Evolutionary conservation across 1,140 invertebrate genomes (phyloP).

Genomic region (Phymorhynchus buccinoides): DNA sequence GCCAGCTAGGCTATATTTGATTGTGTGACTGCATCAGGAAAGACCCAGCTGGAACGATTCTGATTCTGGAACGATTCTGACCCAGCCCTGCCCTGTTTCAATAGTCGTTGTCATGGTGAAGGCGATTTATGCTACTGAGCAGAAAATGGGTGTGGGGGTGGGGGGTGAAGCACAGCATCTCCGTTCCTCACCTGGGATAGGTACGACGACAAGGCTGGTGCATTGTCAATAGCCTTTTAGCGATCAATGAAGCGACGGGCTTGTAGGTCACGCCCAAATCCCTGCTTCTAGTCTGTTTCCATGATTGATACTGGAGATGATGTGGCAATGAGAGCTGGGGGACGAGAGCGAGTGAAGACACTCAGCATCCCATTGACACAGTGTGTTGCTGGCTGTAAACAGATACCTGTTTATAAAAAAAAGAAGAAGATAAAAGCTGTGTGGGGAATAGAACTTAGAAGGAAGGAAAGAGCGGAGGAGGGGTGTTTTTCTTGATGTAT

Average conservation of each 20-base stretch:
- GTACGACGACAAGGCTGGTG: too few species aligned
- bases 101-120: not conserved
- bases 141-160: not conserved
- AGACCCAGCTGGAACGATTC: not conserved
- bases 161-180: not conserved
- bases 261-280: not conserved
- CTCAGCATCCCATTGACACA: not conserved
- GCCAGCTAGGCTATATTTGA: too few species aligned
- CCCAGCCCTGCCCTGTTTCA: not conserved
- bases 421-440: not conserved
- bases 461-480: not conserved
- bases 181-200: not conserved
- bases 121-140: not conserved
- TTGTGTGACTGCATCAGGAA: not conserved
- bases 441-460: not conserved
- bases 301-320: not conserved
- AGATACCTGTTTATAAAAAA: not conserved
- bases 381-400: not conserved
- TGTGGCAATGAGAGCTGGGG: not conserved
- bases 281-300: too few species aligned
- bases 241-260: not conserved
- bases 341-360: too few species aligned
- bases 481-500: not conserved
- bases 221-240: not conserved
- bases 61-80: not conserved